Base-by-base conservation (phyloP, 2,888 invertebrate species). In the Cheiracanthium punctorium region DNA sequence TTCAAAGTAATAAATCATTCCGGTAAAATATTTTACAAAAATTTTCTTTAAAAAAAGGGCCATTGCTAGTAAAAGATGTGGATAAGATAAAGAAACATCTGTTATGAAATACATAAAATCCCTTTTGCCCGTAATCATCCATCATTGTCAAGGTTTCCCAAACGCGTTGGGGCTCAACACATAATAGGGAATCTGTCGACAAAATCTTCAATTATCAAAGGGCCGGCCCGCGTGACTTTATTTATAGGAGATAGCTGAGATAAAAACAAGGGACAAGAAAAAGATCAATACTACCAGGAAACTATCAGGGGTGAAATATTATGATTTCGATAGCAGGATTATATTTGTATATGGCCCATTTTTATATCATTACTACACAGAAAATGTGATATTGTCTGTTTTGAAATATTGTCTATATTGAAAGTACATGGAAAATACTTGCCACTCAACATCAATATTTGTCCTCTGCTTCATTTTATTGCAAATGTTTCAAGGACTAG, bases 171-270 rank as follows among this genome's bases (percentile, higher is more conserved):
- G 20, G 20, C 17, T 24, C 24, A 5, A 2, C 24, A 58, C 43
- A 24, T 58, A 58, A 58, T 58, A 58, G 58, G 24, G 58, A 17
- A 2, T 58, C 58, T 24, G 24, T 58, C 12, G 20, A 24, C 58
- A 12, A 58, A 58, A 58, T 58, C 24, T 58, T 58, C 58, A 58
- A 58, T 58, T 58, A 58, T 58, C 58, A 58, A 58, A 24, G 17
- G 24, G 20, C 24, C 5, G 4, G 58, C 24, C n/a, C 20, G 24
- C 24, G 58, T 58, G 20, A 58, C 24, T 58, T 24, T 58, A 7
- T 58, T 24, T 48, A 48, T 58, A 58, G 58, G 5, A 58, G 58
- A 58, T 58, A 24, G 58, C 24, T 24, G 5, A 5, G 58, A 58
- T 58, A 58, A 58, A 58, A 48, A 48, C 43, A 4, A 2, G 24